These are phyloP conservation scores for Tupaia tana DNA, from an alignment of 2,113 vertebrate genomes.

Conservation along the genomic window DNA sequence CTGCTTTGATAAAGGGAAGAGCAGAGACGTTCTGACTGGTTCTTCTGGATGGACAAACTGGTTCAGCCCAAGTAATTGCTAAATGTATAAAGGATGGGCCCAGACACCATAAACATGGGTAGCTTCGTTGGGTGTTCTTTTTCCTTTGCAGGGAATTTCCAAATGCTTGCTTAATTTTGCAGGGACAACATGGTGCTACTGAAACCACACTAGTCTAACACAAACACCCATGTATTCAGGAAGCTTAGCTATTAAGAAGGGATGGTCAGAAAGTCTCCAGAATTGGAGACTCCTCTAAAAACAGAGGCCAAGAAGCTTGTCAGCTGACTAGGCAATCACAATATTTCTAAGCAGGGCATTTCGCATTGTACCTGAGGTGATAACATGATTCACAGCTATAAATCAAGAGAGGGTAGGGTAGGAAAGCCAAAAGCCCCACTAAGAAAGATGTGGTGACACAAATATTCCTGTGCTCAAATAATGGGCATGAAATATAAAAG, in stretches of 20 bases:
- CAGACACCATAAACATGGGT: background rate
- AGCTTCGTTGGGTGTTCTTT: background rate
- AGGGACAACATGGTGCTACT: background rate
- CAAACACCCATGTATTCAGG: background rate
- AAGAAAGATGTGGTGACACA: constrained; percentile 4
- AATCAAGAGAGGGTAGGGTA: background rate
- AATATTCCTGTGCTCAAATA: background rate
- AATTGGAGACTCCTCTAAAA: background rate
- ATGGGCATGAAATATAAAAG: background rate
- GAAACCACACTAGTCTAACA: background rate
- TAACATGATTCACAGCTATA: background rate
- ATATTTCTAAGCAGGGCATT: background rate
- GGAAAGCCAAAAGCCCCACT: background rate
- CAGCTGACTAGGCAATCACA: background rate
- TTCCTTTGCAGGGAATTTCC: constrained; percentile 23
- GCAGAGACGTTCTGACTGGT: constrained; percentile 5
- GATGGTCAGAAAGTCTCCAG: background rate
- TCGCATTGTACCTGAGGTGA: background rate
- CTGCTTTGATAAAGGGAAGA: constrained; percentile 6
- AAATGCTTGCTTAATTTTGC: background rate
- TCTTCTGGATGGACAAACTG: constrained; percentile 58
- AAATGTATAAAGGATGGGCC: background rate
- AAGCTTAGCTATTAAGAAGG: background rate
- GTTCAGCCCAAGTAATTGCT: constrained; percentile 5
- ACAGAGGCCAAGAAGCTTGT: background rate